phyloP scores from a whole-genome alignment of 53 echinoderm and acorn worm species.

The Antedon mediterranea region DNA sequence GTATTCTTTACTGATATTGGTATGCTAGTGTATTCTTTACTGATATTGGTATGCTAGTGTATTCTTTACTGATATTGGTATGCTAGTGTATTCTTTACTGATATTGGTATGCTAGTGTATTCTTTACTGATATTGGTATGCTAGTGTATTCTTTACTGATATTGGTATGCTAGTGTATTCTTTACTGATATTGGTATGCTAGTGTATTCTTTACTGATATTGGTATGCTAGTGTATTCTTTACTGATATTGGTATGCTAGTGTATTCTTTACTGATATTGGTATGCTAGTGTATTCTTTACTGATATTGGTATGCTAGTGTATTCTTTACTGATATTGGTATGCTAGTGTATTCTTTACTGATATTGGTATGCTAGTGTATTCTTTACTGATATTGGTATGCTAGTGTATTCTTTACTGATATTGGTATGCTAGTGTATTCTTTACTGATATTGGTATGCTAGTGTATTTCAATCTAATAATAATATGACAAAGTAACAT shows the following conservation, averaged over 20 bases:
- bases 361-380: constrained; percentile 93
- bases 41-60: constrained; percentile 88
- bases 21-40: constrained; percentile 38
- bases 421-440: constrained; percentile 86
- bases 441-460: constrained; percentile 67
- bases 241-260: constrained; percentile 75
- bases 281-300: constrained; percentile 52
- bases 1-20: constrained; percentile 65
- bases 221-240: constrained; percentile 67
- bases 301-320: constrained; percentile 84
- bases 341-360: constrained; percentile 24
- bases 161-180: constrained; percentile 85
- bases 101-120: constrained; percentile 90
- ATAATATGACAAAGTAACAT: too few species aligned
- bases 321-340: constrained; percentile 71
- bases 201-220: constrained; percentile 55
- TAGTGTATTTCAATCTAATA: too few species aligned
- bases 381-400: constrained; percentile 69
- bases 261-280: constrained; percentile 59
- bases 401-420: constrained; percentile 43
- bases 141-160: constrained; percentile 39
- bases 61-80: constrained; percentile 68
- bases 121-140: constrained; percentile 67
- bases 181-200: constrained; percentile 71
- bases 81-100: constrained; percentile 36